Conservation (phyloP, 2,888 invertebrate species). For the Nomada hirtipes region DNA sequence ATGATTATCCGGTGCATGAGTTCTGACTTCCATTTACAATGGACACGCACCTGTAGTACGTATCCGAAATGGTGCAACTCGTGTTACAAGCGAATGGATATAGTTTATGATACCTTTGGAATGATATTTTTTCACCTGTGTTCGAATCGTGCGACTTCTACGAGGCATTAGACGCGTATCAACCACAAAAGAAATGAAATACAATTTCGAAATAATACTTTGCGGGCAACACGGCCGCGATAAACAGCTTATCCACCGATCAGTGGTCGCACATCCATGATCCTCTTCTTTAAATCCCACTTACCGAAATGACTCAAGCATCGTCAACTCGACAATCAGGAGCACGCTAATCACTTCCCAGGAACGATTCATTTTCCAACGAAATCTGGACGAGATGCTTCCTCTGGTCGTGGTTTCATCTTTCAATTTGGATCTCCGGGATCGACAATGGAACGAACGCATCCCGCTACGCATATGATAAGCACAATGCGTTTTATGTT, state of each 20-base stretch:
- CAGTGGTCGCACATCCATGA: too few species aligned
- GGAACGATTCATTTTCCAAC: not conserved
- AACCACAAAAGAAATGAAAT: too few species aligned
- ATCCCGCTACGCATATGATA: constrained; percentile 50
- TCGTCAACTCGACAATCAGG: too few species aligned
- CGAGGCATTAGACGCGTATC: too few species aligned
- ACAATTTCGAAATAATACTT: too few species aligned
- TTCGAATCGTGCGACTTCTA: not conserved
- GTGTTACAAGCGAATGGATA: not conserved
- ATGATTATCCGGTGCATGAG: constrained; percentile 22
- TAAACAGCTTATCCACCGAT: too few species aligned
- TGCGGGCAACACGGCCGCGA: too few species aligned
- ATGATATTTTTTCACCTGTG: not conserved
- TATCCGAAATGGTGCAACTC: not conserved
- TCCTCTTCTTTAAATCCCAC: too few species aligned
- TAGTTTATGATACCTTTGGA: not conserved
- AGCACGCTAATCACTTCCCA: too few species aligned
- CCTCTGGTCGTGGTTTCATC: constrained; percentile 24
- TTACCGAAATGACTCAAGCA: too few species aligned
- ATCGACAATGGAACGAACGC: constrained; percentile 16
- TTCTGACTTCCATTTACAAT: constrained; percentile 9
- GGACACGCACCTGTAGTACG: not conserved
- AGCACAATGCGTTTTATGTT: constrained; percentile 41
- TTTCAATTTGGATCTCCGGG: not conserved
- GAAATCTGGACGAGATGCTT: not conserved